These are phyloP conservation scores for Gymnopithys bicolor DNA, from an alignment of 2,797 vertebrate species.

Conservation along the genomic window DNA sequence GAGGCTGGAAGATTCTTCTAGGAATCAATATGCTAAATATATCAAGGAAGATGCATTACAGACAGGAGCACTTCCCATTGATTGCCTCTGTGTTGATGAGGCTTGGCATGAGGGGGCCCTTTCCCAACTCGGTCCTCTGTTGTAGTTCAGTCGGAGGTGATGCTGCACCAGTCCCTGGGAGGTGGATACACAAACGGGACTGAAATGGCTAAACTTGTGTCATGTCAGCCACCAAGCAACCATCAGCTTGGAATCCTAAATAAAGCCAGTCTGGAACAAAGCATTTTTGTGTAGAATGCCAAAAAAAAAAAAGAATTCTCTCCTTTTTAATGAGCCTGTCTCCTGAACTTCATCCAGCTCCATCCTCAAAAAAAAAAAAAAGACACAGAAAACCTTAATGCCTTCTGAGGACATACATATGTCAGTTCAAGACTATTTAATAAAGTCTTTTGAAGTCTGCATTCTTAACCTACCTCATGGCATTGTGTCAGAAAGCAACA, in stretches of 20 bases:
- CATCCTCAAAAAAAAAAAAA: not conserved
- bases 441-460: conserved; percentile 6
- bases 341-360: not conserved
- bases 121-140: not conserved
- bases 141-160: not conserved
- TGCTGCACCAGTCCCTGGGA: not conserved
- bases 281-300: not conserved
- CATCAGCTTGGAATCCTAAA: not conserved
- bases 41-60: not conserved
- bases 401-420: not conserved
- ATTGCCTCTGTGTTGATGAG: not conserved
- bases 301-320: not conserved
- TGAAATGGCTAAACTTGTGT: not conserved
- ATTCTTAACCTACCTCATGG: not conserved
- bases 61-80: not conserved
- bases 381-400: not conserved
- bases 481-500: not conserved
- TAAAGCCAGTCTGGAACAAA: not conserved
- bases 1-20: conserved; percentile 16
- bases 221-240: not conserved
- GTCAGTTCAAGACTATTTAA: not conserved
- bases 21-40: conserved; percentile 35
- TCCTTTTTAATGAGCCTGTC: not conserved
- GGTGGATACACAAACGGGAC: not conserved
- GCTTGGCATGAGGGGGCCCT: not conserved